Base-by-base conservation (phyloP, 1,140 invertebrate species). In the Drosophila eugracilis region DNA sequence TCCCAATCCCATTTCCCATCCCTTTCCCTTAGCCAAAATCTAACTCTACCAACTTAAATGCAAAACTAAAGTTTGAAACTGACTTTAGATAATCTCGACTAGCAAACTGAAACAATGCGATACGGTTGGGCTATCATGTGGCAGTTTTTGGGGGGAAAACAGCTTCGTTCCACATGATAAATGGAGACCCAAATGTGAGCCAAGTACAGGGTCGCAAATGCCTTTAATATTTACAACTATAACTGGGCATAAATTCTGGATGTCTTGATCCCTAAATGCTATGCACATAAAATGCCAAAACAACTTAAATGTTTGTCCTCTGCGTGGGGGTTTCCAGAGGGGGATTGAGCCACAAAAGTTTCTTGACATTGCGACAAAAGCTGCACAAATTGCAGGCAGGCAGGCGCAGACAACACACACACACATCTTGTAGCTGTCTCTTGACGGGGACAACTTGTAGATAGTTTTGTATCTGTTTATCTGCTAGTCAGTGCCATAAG, bases 321-420 rank as follows among this genome's bases (percentile, higher is more conserved):
- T 62, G 41, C 45, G 50, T 47, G 47, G 34, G 30, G 44, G 26
- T 58, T 69, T 54, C 3, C 22, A 5, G 19, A n/a, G 21, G 19
- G 24, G 15, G 32, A 22, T 37, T 14, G 22, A 37, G 42, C 52
- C 36, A 50, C 34, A 37, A 69, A 81, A 77, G 74, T 78, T 69
- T 83, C 57, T 60, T 83, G 69, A 77, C 73, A 77, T 73, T 81
- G 78, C 78, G 60, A 69, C 72, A 81, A 81, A 73, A 62, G 48
- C 62, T 41, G 49, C 66, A 67, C 47, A 48, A 60, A 57, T 80
- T 66, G 67, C 75, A 77, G 41, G 45, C 52, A 45, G 55, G 54
- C 49, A 42, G n/a, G n/a, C n/a, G n/a, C n/a, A n/a, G n/a, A n/a
- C n/a, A n/a, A n/a, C n/a, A n/a, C n/a, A n/a, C n/a, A n/a, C n/a